Evolutionary conservation across 2,797 vertebrate species (phyloP).

Genomic region (Pogoniulus pusillus): DNA sequence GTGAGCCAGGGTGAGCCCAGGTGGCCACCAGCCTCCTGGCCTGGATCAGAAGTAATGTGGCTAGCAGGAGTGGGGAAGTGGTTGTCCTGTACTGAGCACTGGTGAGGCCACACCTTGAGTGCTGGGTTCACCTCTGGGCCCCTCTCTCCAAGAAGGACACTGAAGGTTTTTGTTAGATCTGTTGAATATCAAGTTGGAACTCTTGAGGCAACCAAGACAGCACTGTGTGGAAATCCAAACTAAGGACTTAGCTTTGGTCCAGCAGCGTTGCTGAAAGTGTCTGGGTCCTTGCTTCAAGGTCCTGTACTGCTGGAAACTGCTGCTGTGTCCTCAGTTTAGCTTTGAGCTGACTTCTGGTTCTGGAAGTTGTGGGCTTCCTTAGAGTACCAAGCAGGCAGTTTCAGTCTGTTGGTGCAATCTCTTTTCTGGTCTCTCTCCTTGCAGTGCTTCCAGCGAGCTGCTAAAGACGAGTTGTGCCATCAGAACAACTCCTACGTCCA

Average conservation of each 20-base stretch:
- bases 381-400: neutral
- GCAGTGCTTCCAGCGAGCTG: conserved; percentile 92
- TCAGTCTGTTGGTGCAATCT: neutral
- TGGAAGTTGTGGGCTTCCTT: neutral
- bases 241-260: neutral
- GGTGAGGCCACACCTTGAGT: too few relatives aligned
- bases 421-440: neutral
- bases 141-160: too few relatives aligned
- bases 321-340: neutral
- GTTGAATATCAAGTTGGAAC: neutral
- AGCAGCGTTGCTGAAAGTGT: neutral
- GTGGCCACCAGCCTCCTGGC: too few relatives aligned
- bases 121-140: too few relatives aligned
- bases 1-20: too few relatives aligned
- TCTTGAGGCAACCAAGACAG: neutral
- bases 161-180: neutral
- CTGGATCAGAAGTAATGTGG: too few relatives aligned
- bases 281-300: neutral
- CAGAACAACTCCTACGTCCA: conserved; percentile 92
- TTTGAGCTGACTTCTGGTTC: neutral
- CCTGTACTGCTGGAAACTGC: neutral
- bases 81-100: too few relatives aligned
- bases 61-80: too few relatives aligned
- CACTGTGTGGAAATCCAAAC: neutral
- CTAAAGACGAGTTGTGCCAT: conserved; percentile 87